These are phyloP conservation scores for Drosophila tripunctata DNA, from an alignment of 2,888 invertebrate genomes.

Conservation along the genomic window DNA sequence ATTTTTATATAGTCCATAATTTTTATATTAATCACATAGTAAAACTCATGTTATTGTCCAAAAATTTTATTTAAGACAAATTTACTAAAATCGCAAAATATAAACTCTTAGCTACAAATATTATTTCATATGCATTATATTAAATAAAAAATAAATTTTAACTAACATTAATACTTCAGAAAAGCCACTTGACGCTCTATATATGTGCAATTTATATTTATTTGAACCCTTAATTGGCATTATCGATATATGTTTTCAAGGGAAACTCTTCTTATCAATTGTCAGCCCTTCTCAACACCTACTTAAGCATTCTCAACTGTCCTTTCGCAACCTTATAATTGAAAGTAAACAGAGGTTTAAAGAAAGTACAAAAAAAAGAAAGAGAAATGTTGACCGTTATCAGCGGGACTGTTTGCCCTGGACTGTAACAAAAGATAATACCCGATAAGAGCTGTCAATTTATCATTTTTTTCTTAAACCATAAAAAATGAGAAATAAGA, in stretches of 20 bases:
- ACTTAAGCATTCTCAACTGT: neutral
- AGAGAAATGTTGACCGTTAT: constrained; percentile 34
- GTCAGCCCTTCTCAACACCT: neutral
- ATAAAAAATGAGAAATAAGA: constrained; percentile 22
- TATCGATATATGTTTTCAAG: neutral
- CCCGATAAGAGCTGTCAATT: constrained; percentile 76
- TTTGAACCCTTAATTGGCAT: neutral
- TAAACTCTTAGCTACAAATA: no score
- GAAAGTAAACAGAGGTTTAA: constrained; percentile 47
- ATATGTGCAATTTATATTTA: no score
- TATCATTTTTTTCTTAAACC: constrained; percentile 45
- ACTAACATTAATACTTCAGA: no score
- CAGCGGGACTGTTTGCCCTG: constrained; percentile 10
- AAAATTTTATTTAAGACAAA: no score
- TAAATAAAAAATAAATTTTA: no score
- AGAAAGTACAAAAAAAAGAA: neutral
- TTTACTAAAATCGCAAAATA: no score
- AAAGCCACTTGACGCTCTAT: no score
- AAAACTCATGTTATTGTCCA: no score
- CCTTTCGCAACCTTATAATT: constrained; percentile 26
- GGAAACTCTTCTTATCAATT: neutral
- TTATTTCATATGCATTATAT: no score
- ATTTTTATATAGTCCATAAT: no score
- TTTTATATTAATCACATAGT: no score
- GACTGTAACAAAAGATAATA: constrained; percentile 52